Conservation (phyloP, 2,797 vertebrate genomes). For the Peromyscus eremicus region DNA sequence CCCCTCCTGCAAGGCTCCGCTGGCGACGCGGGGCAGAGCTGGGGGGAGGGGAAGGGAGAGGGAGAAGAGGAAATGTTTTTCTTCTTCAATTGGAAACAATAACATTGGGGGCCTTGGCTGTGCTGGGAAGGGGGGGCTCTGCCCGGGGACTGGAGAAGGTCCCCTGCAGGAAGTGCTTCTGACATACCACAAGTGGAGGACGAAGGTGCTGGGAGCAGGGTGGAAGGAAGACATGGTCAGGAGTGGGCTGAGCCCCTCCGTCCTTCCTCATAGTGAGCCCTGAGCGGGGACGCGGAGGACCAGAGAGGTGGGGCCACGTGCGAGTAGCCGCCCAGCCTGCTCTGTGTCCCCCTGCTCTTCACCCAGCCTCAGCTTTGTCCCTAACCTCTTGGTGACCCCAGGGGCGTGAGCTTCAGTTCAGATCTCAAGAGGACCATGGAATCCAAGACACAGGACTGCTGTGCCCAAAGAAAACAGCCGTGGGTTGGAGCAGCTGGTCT, state of each 20-base stretch:
- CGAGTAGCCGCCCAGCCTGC: neutral
- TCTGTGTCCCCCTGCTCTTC: neutral
- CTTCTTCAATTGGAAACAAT: constrained; percentile 80
- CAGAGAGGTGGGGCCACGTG: neutral
- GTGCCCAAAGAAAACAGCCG: neutral
- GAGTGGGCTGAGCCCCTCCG: neutral
- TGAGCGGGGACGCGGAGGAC: neutral
- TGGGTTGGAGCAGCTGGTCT: neutral
- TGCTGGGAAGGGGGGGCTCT: neutral
- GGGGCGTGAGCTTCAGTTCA: neutral
- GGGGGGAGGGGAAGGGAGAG: neutral
- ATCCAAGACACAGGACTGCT: neutral
- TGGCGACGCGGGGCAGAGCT: neutral
- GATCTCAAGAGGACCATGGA: neutral
- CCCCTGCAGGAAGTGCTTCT: constrained; percentile 59
- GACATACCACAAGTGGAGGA: neutral
- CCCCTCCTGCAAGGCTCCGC: neutral
- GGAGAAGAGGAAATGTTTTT: constrained; percentile 77
- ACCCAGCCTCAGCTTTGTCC: neutral
- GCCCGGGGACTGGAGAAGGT: neutral
- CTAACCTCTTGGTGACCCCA: neutral
- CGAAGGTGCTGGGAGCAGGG: neutral
- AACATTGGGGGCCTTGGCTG: constrained; percentile 61
- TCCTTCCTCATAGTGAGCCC: neutral
- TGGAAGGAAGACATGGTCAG: neutral